Conservation (phyloP, 2,888 invertebrate genomes). For the Pyrgus malvae region DNA sequence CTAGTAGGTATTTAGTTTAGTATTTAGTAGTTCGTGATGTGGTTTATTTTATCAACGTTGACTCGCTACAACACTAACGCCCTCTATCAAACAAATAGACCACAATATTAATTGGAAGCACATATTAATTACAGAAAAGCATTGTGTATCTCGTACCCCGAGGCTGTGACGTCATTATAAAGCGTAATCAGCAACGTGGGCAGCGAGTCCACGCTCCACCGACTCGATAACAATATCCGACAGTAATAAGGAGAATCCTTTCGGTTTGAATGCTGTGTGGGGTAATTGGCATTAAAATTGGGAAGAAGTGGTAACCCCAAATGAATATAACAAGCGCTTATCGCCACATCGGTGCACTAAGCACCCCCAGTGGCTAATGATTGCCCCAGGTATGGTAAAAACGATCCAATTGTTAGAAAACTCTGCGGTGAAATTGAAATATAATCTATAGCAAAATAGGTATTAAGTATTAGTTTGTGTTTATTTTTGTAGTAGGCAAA, state of each 20-base stretch:
- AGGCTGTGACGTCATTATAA: slow-evolving; percentile 36
- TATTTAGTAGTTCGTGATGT: too few species aligned
- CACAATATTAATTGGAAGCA: slow-evolving; percentile 22
- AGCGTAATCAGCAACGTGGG: slow-evolving; percentile 36
- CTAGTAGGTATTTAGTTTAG: too few species aligned
- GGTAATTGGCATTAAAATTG: slow-evolving; percentile 77
- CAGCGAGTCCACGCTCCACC: slow-evolving; percentile 55
- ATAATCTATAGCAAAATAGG: too few species aligned
- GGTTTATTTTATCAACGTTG: too few species aligned
- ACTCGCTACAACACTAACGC: background rate
- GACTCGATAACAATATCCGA: slow-evolving; percentile 73
- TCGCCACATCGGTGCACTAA: slow-evolving; percentile 65
- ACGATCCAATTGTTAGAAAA: too few species aligned
- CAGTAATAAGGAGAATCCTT: slow-evolving; percentile 77
- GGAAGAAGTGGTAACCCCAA: slow-evolving; percentile 73
- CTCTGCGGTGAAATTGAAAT: too few species aligned
- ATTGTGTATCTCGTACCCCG: slow-evolving; percentile 27
- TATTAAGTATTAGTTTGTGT: too few species aligned
- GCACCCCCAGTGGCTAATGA: slow-evolving; percentile 52
- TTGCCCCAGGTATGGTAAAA: slow-evolving; percentile 73
- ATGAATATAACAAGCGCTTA: slow-evolving; percentile 61
- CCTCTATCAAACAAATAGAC: background rate
- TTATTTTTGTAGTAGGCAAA: too few species aligned
- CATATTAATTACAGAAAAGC: slow-evolving; percentile 31
- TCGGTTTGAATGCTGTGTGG: slow-evolving; percentile 70